These are phyloP conservation scores for Neosilurus hyrtlii DNA, from an alignment of 2,797 vertebrate species.

Conservation along the genomic window DNA sequence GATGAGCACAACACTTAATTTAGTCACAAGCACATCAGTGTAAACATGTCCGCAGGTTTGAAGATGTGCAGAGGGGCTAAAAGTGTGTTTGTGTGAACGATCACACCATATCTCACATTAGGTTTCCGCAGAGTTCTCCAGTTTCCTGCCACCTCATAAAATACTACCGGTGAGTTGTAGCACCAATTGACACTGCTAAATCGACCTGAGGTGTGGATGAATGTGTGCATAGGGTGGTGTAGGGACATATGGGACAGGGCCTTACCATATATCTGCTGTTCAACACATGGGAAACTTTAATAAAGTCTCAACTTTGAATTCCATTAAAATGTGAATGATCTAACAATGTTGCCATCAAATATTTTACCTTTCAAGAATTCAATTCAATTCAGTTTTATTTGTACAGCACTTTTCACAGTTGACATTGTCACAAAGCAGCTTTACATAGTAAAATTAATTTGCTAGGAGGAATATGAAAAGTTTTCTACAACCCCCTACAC, in stretches of 20 bases:
- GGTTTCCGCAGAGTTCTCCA: neutral
- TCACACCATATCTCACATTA: neutral
- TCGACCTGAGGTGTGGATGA: neutral
- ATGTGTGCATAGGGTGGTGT: neutral
- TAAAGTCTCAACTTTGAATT: neutral
- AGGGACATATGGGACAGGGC: neutral
- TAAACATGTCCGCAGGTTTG: conserved; percentile 24
- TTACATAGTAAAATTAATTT: too few relatives aligned
- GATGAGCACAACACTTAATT: conserved; percentile 37
- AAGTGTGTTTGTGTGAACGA: neutral
- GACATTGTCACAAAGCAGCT: too few relatives aligned
- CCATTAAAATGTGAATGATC: neutral
- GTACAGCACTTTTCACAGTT: too few relatives aligned
- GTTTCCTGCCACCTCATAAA: neutral
- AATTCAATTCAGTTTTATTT: too few relatives aligned
- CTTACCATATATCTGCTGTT: neutral
- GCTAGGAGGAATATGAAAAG: too few relatives aligned
- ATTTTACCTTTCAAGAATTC: too few relatives aligned
- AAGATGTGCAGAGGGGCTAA: neutral
- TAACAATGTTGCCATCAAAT: too few relatives aligned
- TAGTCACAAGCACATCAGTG: conserved; percentile 26
- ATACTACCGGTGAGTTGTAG: neutral
- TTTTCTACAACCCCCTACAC: too few relatives aligned
- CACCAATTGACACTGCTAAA: neutral
- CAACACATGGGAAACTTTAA: neutral